Base-by-base conservation (phyloP, 2,113 vertebrate genomes). In the Centropus unirufus region DNA sequence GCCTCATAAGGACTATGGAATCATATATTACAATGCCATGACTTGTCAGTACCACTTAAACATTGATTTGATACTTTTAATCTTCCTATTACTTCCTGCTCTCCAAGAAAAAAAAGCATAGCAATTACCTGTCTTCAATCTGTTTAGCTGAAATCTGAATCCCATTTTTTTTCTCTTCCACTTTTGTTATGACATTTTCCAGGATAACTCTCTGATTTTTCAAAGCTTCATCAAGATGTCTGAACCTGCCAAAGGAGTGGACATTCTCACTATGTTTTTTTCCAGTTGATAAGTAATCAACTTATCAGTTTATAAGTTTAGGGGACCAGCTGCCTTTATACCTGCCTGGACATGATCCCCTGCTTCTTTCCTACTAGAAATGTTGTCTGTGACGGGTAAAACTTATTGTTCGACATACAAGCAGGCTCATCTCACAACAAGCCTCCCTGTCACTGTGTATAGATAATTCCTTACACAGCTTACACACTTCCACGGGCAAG, bases 81-180 rank as follows among this genome's bases (percentile, higher is more conserved):
- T 85, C 67, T 89, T 83, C 63, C 27, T 40, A 34, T 79, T 73
- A 74, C 83, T 89, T 81, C 46, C 27, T 73, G 42, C 9, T 6
- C 11, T 61, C 20, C 18, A 86, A 72, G 19, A 78, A 83, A 78
- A 79, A 76, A 75, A 75, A 73, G 7, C 29, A 26, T 9, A 93
- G 62, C 26, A 85, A 84, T 95, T 98, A 98, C 98, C 98, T 97
- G 96, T 98, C 98, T 92, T 98, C 98, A 63, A 98, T 98, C 92
- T 98, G 98, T 80, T 98, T 98, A 75, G 97, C 97, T 58, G 98
- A 98, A 81, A 97, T 94, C 72, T 98, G 98, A 57, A 98, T 96
- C n/a, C 70, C 96, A 57, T 89, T 97, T 95, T 97, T 98, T 92
- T 98, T 98, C 92, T 98, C 98, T 62, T 98, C 97, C 96, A 98